Conservation (phyloP, 2,888 invertebrate genomes). For the Geotrupes spiniger region DNA sequence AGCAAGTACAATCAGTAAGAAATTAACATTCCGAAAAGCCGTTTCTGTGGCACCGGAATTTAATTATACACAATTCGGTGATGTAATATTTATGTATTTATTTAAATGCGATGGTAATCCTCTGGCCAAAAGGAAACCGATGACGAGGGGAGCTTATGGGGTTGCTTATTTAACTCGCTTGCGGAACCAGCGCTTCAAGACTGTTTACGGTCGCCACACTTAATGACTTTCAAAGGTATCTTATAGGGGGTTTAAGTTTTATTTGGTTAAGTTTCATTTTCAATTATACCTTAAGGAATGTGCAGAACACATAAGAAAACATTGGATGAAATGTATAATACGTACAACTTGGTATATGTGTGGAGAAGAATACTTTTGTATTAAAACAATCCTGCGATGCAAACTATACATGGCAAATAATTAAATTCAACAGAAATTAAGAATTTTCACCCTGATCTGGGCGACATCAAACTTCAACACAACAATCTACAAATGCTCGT, state of each 20-base stretch:
- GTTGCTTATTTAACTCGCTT: conserved; percentile 29
- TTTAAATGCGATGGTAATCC: conserved; percentile 54
- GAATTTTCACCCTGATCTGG: too few species aligned
- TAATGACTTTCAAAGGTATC: conserved; percentile 47
- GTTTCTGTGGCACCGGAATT: conserved; percentile 48
- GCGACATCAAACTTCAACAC: too few species aligned
- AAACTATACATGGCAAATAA: too few species aligned
- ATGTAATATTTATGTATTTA: conserved; percentile 55
- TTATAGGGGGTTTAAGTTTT: conserved; percentile 42
- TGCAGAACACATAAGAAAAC: neutral
- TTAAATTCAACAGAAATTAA: too few species aligned
- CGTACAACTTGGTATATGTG: too few species aligned
- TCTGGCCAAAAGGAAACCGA: conserved; percentile 44
- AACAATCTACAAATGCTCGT: too few species aligned
- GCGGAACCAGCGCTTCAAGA: conserved; percentile 33
- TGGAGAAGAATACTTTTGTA: too few species aligned
- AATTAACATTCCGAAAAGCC: conserved; percentile 49
- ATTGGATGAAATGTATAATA: too few species aligned
- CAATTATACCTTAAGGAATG: conserved; percentile 20
- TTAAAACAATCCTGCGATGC: too few species aligned
- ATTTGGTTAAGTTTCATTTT: conserved; percentile 32
- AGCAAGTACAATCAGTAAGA: conserved; percentile 49
- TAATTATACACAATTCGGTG: conserved; percentile 52
- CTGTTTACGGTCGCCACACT: conserved; percentile 46
- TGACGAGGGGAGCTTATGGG: conserved; percentile 30